phyloP scores from a whole-genome alignment of 2,113 vertebrate genomes.

The Spilogale gracilis region DNA sequence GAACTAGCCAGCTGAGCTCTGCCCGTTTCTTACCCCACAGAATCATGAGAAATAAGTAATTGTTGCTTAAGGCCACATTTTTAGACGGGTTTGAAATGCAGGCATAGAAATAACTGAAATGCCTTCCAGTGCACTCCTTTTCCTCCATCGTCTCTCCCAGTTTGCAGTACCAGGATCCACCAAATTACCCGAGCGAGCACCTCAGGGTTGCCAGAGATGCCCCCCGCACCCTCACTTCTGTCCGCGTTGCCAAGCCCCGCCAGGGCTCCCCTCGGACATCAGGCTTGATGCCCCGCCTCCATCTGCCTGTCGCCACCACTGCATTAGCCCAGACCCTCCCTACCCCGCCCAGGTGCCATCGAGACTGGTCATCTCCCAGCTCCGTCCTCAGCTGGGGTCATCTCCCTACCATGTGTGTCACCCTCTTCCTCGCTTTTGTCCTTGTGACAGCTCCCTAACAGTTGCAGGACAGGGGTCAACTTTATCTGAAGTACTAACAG shows the following conservation, averaged over 20 bases:
- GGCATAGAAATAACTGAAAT: background rate
- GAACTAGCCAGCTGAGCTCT: background rate
- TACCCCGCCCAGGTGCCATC: background rate
- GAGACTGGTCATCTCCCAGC: background rate
- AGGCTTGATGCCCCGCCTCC: background rate
- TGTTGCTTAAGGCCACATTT: background rate
- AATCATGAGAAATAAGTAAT: background rate
- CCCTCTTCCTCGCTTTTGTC: background rate
- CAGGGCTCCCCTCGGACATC: background rate
- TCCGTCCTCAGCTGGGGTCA: background rate
- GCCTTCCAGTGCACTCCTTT: background rate
- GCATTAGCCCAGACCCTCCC: background rate
- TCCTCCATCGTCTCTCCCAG: background rate
- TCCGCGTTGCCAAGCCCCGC: too few relatives aligned
- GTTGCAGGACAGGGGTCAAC: background rate
- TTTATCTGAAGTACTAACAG: background rate
- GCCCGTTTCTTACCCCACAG: background rate
- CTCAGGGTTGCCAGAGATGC: too few relatives aligned
- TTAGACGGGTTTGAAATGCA: background rate
- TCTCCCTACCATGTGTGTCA: background rate
- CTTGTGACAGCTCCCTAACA: background rate
- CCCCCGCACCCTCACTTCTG: background rate
- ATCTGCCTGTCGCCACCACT: background rate
- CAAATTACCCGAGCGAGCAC: too few relatives aligned
- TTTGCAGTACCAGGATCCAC: background rate